phyloP scores from a whole-genome alignment of 2,888 invertebrate genomes.

The Pollenia amentaria region DNA sequence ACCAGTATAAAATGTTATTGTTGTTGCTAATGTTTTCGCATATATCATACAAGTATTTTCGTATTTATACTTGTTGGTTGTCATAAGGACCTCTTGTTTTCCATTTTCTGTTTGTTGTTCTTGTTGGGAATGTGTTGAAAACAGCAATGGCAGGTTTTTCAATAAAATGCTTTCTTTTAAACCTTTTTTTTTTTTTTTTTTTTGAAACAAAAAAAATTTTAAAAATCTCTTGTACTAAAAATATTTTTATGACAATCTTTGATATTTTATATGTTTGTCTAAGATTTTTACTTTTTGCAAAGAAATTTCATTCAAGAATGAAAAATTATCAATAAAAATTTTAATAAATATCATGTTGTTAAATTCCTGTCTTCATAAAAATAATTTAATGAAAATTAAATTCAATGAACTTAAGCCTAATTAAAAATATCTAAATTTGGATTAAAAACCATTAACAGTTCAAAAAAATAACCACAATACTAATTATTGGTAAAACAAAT shows the following conservation, averaged over 20 bases:
- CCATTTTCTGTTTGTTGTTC: not conserved
- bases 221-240: slow-evolving; percentile 15
- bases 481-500: too few species aligned
- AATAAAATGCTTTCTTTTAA: not conserved
- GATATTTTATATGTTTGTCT: not conserved
- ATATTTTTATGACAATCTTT: not conserved
- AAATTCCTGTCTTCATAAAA: too few species aligned
- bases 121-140: not conserved
- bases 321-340: too few species aligned
- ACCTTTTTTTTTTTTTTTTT: not conserved
- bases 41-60: slow-evolving; percentile 38
- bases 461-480: too few species aligned
- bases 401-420: too few species aligned
- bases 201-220: not conserved
- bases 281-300: not conserved
- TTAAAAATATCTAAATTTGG: too few species aligned
- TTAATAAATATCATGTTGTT: too few species aligned
- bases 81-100: slow-evolving; percentile 42
- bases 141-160: not conserved
- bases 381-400: too few species aligned
- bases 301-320: not conserved
- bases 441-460: too few species aligned
- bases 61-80: slow-evolving; percentile 63
- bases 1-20: slow-evolving; percentile 22
- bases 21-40: slow-evolving; percentile 17